phyloP scores from a whole-genome alignment of 2,113 vertebrate genomes.

The Hippocampus guttulatus region DNA sequence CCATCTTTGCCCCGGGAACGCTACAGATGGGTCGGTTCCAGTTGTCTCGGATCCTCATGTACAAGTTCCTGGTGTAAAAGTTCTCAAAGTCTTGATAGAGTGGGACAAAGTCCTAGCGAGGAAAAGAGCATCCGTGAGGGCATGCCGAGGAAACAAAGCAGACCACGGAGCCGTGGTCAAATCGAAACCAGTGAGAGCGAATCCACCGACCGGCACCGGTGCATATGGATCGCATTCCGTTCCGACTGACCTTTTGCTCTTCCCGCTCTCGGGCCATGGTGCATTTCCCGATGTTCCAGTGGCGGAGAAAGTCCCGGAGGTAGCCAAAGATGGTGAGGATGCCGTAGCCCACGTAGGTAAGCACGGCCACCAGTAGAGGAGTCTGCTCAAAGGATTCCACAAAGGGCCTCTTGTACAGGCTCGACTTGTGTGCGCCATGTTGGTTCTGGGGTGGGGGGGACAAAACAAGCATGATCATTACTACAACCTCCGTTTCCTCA shows the following conservation, averaged over 20 bases:
- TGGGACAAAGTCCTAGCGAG: conserved; percentile 88
- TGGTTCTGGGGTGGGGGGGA: conserved; percentile 67
- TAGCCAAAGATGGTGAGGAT: conserved; percentile 96
- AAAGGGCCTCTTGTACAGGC: conserved; percentile 86
- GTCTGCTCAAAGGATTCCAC: conserved; percentile 92
- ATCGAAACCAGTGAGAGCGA: not conserved
- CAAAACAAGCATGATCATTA: not conserved
- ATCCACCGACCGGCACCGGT: not conserved
- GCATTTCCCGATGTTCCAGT: conserved; percentile 93
- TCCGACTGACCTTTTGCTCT: conserved; percentile 82
- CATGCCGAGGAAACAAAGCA: not conserved
- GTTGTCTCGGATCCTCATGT: conserved; percentile 94
- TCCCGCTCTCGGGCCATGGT: conserved; percentile 87
- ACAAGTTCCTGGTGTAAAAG: conserved; percentile 95
- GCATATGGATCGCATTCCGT: not conserved
- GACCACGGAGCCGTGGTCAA: not conserved
- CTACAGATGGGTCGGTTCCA: conserved; percentile 95
- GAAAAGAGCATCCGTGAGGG: not conserved
- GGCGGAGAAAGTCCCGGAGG: conserved; percentile 89
- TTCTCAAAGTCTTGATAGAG: conserved; percentile 98
- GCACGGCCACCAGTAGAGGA: conserved; percentile 90
- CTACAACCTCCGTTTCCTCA: not conserved
- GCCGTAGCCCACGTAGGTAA: conserved; percentile 95
- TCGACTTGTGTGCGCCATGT: conserved; percentile 77
- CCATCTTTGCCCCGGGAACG: conserved; percentile 88